Evolutionary conservation across 2,797 vertebrate species (phyloP).

Genomic region (Calcarius lapponicus): DNA sequence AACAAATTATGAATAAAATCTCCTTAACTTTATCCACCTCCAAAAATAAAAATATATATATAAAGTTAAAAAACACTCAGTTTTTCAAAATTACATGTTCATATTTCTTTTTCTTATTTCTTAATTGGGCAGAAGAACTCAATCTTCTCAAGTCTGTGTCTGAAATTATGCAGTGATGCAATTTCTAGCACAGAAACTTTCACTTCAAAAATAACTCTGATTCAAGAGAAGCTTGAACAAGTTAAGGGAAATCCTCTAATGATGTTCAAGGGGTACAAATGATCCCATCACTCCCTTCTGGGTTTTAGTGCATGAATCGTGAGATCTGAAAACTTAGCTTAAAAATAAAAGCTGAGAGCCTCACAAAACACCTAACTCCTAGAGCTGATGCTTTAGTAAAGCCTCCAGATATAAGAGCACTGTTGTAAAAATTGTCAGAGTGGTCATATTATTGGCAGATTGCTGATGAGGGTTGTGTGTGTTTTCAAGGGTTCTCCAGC

Average conservation of each 20-base stretch:
- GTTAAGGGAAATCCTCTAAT: not conserved
- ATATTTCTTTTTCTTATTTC: not conserved
- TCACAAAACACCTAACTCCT: not conserved
- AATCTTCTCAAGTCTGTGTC: not conserved
- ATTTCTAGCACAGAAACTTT: not conserved
- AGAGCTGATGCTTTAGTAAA: not conserved
- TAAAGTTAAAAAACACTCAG: rapidly evolving
- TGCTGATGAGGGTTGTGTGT: not conserved
- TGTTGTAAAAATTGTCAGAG: not conserved
- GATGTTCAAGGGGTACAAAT: not conserved
- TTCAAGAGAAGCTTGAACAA: not conserved
- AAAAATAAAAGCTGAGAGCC: not conserved
- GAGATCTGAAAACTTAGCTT: not conserved
- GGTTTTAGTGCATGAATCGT: not conserved
- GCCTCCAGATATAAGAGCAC: not conserved
- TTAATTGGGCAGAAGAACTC: not conserved
- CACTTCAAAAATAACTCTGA: not conserved
- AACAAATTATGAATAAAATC: not conserved
- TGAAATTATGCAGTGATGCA: not conserved
- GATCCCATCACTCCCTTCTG: not conserved
- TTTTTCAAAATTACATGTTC: not conserved
- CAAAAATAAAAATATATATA: not conserved
- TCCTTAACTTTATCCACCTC: not conserved
- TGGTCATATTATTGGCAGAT: not conserved
- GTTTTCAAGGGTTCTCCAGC: not conserved